These are phyloP conservation scores for Dendrolimus pini DNA, from an alignment of 2,888 invertebrate species.

Conservation along the genomic window DNA sequence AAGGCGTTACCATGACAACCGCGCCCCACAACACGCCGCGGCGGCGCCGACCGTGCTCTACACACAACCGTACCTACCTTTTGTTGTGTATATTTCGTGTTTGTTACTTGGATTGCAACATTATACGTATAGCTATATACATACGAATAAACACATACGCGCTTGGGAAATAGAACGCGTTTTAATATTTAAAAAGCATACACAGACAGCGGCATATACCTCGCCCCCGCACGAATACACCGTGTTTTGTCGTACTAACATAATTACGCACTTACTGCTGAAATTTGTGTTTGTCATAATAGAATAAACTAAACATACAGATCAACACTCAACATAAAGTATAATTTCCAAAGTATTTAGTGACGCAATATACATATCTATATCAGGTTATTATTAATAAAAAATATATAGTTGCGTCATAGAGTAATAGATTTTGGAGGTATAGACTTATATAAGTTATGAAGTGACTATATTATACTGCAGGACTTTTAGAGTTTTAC, in stretches of 20 bases:
- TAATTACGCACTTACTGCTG: slow-evolving; percentile 1
- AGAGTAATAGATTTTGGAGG: too few species aligned
- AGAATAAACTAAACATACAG: not conserved
- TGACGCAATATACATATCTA: too few species aligned
- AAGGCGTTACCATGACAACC: slow-evolving; percentile 53
- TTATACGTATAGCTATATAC: slow-evolving; percentile 12
- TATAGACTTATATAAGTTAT: too few species aligned
- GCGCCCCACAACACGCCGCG: slow-evolving; percentile 71
- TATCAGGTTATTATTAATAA: too few species aligned
- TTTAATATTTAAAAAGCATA: slow-evolving; percentile 57
- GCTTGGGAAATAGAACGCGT: slow-evolving; percentile 44
- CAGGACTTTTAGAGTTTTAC: too few species aligned
- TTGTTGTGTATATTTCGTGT: slow-evolving; percentile 59
- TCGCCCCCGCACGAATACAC: slow-evolving; percentile 5
- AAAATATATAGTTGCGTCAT: too few species aligned
- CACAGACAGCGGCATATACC: slow-evolving; percentile 18
- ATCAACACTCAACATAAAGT: not conserved
- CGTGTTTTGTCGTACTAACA: slow-evolving; percentile 8
- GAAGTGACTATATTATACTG: too few species aligned
- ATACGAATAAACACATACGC: slow-evolving; percentile 30
- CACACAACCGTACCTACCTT: slow-evolving; percentile 33
- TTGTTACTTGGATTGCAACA: slow-evolving; percentile 48
- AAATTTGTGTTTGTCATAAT: not conserved
- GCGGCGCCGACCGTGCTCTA: slow-evolving; percentile 57
- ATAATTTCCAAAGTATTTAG: not conserved